Conservation (phyloP, 2,113 vertebrate genomes). For the Diglossa brunneiventris region DNA sequence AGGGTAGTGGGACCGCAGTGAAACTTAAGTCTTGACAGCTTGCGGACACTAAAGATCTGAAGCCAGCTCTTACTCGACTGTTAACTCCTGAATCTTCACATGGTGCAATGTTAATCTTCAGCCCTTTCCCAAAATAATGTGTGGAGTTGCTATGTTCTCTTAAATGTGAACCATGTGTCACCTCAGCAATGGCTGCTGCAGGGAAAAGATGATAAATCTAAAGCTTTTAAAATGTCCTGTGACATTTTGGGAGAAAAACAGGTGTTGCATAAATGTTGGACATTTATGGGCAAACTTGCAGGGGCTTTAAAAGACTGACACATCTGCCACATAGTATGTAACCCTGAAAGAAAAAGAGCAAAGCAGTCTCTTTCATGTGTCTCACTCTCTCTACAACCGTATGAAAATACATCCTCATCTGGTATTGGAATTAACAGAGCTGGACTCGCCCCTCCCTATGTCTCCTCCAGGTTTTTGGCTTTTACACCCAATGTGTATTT, state of each 20-base stretch:
- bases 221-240: conserved; percentile 59
- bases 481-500: conserved; percentile 55
- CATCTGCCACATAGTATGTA: conserved; percentile 60
- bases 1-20: not conserved
- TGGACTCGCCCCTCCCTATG: not conserved
- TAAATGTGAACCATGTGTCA: conserved; percentile 67
- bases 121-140: conserved; percentile 57
- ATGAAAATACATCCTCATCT: conserved; percentile 63
- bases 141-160: conserved; percentile 28
- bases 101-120: conserved; percentile 51
- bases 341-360: conserved; percentile 52
- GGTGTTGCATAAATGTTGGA: conserved; percentile 65
- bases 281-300: conserved; percentile 62
- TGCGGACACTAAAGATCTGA: conserved; percentile 47
- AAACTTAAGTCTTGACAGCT: conserved; percentile 48
- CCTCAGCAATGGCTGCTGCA: conserved; percentile 25
- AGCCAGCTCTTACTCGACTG: conserved; percentile 16
- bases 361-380: conserved; percentile 46
- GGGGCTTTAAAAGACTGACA: conserved; percentile 63
- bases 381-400: not conserved
- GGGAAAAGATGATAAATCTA: conserved; percentile 60
- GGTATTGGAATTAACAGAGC: conserved; percentile 61
- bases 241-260: conserved; percentile 62
- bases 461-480: conserved; percentile 39
- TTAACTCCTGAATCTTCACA: conserved; percentile 57